A percentile compares a stretch with the other conserved stretches of the same genome.
Evolutionary conservation across 2,113 vertebrate species (phyloP).

Genomic region (Chlamydotis undulata): DNA sequence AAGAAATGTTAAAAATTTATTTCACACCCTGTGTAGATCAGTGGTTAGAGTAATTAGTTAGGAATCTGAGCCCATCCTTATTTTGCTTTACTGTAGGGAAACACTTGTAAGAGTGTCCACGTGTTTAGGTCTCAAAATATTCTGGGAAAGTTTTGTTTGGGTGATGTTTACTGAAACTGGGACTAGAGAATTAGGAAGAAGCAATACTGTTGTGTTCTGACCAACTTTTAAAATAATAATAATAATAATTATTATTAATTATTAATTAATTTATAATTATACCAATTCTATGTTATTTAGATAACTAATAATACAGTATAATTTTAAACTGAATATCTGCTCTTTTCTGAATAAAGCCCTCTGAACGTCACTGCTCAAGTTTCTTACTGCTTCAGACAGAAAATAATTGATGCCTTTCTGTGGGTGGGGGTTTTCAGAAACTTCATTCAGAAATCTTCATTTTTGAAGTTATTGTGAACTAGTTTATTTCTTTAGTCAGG

Average conservation of each 20-base stretch:
- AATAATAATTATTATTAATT: no score
- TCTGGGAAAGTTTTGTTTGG: not conserved
- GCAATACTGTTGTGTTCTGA: not conserved
- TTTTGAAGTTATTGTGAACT: not conserved
- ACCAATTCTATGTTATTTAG: not conserved
- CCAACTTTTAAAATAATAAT: not conserved
- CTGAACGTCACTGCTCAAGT: not conserved
- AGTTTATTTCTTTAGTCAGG: not conserved
- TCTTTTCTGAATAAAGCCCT: not conserved
- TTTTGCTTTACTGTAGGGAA: not conserved
- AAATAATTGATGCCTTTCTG: not conserved
- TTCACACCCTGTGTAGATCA: not conserved
- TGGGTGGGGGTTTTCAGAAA: not conserved
- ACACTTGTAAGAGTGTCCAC: not conserved
- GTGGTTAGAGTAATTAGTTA: not conserved
- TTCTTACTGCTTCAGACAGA: not conserved
- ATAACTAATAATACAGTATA: not conserved
- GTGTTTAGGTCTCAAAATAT: not conserved
- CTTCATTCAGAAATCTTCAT: not conserved
- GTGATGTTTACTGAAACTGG: not conserved
- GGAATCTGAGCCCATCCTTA: not conserved
- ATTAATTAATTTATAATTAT: not conserved
- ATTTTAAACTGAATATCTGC: not conserved
- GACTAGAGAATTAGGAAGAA: not conserved
- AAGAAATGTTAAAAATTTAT: not conserved